These are phyloP conservation scores for Mixornis gularis DNA, from an alignment of 2,113 vertebrate genomes.

Conservation along the genomic window DNA sequence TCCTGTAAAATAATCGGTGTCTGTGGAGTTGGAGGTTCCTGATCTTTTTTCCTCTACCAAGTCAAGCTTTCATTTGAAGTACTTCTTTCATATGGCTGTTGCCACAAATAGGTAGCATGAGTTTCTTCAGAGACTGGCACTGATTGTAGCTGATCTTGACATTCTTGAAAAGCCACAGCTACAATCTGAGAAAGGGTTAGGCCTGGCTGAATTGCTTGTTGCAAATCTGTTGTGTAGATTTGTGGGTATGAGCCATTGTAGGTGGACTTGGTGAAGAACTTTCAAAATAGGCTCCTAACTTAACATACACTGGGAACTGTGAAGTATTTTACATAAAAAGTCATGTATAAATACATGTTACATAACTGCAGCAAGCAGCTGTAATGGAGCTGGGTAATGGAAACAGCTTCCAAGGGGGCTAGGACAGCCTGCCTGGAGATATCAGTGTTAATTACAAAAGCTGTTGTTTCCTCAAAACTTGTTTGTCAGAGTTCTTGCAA, in stretches of 20 bases:
- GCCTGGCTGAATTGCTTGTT: not conserved
- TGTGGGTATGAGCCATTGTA: not conserved
- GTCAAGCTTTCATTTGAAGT: not conserved
- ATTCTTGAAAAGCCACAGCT: not conserved
- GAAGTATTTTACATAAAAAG: not conserved
- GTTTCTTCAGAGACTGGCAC: not conserved
- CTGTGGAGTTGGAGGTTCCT: not conserved
- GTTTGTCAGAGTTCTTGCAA: not conserved
- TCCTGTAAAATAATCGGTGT: not conserved
- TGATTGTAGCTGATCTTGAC: not conserved
- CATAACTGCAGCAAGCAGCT: not conserved
- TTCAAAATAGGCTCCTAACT: not conserved
- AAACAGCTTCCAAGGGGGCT: not conserved
- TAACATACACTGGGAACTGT: not conserved
- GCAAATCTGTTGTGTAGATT: not conserved
- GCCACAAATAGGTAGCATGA: not conserved
- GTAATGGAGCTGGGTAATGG: not conserved
- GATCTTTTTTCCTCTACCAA: not conserved
- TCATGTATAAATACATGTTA: not conserved
- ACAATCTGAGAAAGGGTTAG: not conserved
- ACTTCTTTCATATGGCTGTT: not conserved
- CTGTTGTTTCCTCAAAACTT: not conserved
- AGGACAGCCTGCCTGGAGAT: not conserved
- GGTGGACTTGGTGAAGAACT: not conserved
- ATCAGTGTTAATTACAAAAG: not conserved